Percentiles rank a stretch among this genome's conserved stretches.
These are phyloP conservation scores for Nematostella vectensis DNA, from an alignment of 92 coral and sea anemone genomes.

Conservation along the genomic window DNA sequence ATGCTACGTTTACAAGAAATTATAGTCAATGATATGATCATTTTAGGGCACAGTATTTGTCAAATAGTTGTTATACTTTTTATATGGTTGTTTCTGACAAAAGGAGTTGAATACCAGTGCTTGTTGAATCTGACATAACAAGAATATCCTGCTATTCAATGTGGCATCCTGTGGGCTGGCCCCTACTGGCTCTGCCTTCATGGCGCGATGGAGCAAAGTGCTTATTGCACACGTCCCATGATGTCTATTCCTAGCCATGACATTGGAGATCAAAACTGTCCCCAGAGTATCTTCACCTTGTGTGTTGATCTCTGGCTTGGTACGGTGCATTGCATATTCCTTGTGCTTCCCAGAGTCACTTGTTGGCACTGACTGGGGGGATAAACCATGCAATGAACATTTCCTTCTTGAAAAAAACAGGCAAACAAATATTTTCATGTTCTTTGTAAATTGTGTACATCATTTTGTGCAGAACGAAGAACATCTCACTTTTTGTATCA, in stretches of 20 bases:
- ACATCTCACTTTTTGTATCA: not conserved
- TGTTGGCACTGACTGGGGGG: conserved; percentile 78
- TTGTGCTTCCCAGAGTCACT: conserved; percentile 93
- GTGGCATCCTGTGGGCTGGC: conserved; percentile 82
- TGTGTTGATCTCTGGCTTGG: conserved; percentile 52
- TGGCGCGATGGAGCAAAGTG: conserved; percentile 85
- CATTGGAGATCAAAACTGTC: conserved; percentile 84
- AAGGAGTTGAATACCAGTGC: too few relatives aligned
- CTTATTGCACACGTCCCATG: conserved; percentile 40
- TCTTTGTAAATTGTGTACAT: too few relatives aligned
- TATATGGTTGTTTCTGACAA: too few relatives aligned
- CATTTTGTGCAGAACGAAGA: too few relatives aligned
- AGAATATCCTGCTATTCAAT: conserved; percentile 28
- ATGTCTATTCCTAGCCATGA: conserved; percentile 46
- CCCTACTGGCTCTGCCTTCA: conserved; percentile 85
- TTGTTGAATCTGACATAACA: too few relatives aligned
- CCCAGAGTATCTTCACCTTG: conserved; percentile 27
- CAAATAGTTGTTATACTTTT: too few relatives aligned
- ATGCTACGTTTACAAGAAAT: too few relatives aligned
- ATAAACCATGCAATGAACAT: conserved; percentile 94
- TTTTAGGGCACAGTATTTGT: too few relatives aligned
- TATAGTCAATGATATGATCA: too few relatives aligned
- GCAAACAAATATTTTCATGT: too few relatives aligned
- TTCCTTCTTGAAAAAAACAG: too few relatives aligned
- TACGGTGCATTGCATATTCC: conserved; percentile 90